Evolutionary conservation across 2,113 vertebrate genomes (phyloP).

Genomic region (Forbesichthys papilliferus): DNA sequence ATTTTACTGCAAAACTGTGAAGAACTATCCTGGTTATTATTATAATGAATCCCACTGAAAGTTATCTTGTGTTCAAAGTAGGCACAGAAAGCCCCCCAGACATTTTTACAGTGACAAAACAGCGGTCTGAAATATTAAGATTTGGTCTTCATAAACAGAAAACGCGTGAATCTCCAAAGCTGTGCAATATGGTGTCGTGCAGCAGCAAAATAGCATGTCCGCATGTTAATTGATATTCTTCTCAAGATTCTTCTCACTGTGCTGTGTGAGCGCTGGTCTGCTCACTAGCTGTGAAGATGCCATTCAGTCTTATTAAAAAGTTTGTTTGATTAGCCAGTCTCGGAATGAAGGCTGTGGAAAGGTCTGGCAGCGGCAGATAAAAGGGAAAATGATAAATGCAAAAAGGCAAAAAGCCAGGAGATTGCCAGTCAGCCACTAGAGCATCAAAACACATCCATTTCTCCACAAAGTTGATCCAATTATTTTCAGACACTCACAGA

Average conservation of each 20-base stretch:
- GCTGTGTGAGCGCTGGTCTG: slow-evolving; percentile 64
- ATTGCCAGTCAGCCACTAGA: slow-evolving; percentile 82
- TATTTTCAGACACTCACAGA: slow-evolving; percentile 85
- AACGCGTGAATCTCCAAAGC: slow-evolving; percentile 50
- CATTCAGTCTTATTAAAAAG: slow-evolving; percentile 86
- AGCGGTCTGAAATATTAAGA: background rate
- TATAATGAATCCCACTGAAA: background rate
- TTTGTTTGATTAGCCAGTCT: slow-evolving; percentile 85
- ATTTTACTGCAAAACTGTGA: background rate
- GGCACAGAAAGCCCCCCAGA: background rate
- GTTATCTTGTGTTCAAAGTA: background rate
- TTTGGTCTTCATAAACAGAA: slow-evolving; percentile 16
- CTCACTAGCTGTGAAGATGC: slow-evolving; percentile 72
- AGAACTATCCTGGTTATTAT: background rate
- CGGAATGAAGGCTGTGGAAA: slow-evolving; percentile 80
- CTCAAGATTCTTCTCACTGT: slow-evolving; percentile 57
- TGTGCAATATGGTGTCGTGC: slow-evolving; percentile 30
- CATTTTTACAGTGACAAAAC: background rate
- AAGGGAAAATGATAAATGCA: slow-evolving; percentile 77
- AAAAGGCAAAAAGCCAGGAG: slow-evolving; percentile 67
- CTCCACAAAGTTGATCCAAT: slow-evolving; percentile 92
- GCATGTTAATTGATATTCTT: slow-evolving; percentile 77
- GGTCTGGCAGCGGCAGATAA: slow-evolving; percentile 91
- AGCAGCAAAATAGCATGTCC: slow-evolving; percentile 49
- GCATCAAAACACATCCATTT: slow-evolving; percentile 87